phyloP scores from a whole-genome alignment of 2,797 vertebrate species.

The Chiloscyllium punctatum region DNA sequence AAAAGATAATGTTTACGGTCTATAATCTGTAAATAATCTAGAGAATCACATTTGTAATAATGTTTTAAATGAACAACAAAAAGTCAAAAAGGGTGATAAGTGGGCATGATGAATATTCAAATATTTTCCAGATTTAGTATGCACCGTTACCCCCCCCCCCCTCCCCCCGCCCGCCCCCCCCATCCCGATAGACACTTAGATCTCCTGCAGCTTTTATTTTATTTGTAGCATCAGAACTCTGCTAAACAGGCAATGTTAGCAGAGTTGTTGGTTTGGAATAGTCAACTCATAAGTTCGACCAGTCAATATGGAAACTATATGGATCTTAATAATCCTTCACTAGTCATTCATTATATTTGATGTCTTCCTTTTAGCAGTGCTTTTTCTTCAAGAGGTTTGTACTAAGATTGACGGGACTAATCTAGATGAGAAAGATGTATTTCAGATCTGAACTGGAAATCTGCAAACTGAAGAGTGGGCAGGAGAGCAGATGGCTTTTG shows the following conservation, averaged over 20 bases:
- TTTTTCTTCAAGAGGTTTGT: neutral
- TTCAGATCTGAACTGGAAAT: neutral
- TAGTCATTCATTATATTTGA: neutral
- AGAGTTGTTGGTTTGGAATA: neutral
- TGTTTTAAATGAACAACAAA: neutral
- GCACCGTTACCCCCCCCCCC: too few species aligned
- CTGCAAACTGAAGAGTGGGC: neutral
- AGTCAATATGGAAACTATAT: neutral
- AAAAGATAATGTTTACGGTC: neutral
- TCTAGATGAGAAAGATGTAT: neutral
- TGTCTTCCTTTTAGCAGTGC: neutral
- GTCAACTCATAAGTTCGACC: neutral
- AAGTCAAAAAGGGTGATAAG: neutral
- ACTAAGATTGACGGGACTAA: neutral
- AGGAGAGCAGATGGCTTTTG: conserved; percentile 2
- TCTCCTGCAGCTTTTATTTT: neutral
- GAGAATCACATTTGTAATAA: neutral
- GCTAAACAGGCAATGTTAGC: neutral
- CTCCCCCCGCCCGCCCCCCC: too few species aligned
- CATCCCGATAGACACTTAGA: neutral
- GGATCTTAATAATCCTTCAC: neutral
- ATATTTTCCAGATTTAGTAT: neutral
- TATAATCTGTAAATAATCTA: too few species aligned
- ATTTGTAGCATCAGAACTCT: neutral
- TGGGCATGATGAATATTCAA: neutral